A percentile compares a stretch with the other conserved stretches of the same genome.
Conservation (phyloP, 1,140 invertebrate species). For the Eciton burchellii region DNA sequence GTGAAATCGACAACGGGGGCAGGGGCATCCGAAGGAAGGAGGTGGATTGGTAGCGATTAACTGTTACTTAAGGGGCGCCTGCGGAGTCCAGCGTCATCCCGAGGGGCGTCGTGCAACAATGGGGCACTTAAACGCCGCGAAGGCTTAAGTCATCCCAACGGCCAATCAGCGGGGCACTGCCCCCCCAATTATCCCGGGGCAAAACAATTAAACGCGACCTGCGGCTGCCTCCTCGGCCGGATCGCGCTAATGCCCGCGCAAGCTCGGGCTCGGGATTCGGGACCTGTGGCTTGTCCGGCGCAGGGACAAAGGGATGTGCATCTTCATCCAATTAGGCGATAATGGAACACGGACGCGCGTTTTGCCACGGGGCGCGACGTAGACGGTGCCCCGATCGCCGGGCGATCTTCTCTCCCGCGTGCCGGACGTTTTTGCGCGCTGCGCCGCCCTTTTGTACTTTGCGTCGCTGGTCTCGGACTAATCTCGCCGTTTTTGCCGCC, state of each 20-base stretch:
- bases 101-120: constrained; percentile 77
- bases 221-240: constrained; percentile 62
- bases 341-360: constrained; percentile 74
- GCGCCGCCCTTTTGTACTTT: constrained; percentile 23
- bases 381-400: constrained; percentile 60
- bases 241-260: constrained; percentile 64
- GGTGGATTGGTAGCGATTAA: constrained; percentile 72
- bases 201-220: constrained; percentile 81
- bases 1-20: constrained; percentile 20
- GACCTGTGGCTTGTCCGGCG: constrained; percentile 49
- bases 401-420: constrained; percentile 51
- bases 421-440: constrained; percentile 34
- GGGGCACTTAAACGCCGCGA: constrained; percentile 80
- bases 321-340: constrained; percentile 82
- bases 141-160: constrained; percentile 80
- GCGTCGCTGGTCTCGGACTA: constrained; percentile 24
- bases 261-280: constrained; percentile 55
- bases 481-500: constrained; percentile 25
- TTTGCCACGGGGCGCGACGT: constrained; percentile 68
- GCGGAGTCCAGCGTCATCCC: constrained; percentile 59
- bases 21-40: constrained; percentile 25
- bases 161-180: constrained; percentile 72
- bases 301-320: constrained; percentile 79
- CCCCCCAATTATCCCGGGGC: constrained; percentile 78
- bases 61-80: constrained; percentile 75